Conservation (phyloP, 2,797 vertebrate genomes). For the Brotula barbata region DNA sequence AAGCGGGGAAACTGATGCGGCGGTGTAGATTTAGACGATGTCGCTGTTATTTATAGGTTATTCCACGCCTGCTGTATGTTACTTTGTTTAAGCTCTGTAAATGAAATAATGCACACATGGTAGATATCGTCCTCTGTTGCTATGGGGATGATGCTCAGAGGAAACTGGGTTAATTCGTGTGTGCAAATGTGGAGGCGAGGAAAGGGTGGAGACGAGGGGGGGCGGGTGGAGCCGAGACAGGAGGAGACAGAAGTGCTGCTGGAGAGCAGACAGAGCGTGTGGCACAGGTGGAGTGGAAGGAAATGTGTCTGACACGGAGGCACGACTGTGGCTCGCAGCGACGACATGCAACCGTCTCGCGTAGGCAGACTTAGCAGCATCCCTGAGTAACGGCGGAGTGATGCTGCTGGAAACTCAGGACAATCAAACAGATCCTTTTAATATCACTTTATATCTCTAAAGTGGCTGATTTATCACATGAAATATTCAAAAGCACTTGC, state of each 20-base stretch:
- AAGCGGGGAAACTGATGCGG: too few species aligned
- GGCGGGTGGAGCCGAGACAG: constrained; percentile 44
- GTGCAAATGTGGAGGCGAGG: constrained; percentile 17
- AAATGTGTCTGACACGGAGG: constrained; percentile 76
- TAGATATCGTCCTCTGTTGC: constrained; percentile 58
- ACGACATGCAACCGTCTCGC: constrained; percentile 45
- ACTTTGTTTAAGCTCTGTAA: neutral
- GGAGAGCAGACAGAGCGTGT: constrained; percentile 51
- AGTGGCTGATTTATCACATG: too few species aligned
- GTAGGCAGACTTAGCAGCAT: neutral
- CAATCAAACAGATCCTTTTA: neutral
- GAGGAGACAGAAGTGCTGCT: constrained; percentile 41
- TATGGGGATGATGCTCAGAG: constrained; percentile 43
- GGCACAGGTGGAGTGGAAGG: constrained; percentile 78
- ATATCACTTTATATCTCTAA: too few species aligned
- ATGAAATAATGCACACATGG: neutral
- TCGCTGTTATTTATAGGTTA: neutral
- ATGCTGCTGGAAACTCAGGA: too few species aligned
- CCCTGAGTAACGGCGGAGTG: too few species aligned
- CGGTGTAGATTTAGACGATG: too few species aligned
- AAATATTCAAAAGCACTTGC: too few species aligned
- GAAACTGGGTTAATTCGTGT: constrained; percentile 72
- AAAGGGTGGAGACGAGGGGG: constrained; percentile 49
- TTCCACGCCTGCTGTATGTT: neutral
- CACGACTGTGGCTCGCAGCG: constrained; percentile 61